Evolutionary conservation across 1,140 invertebrate genomes (phyloP), one percentile per base, ranked within the genome.

Genomic region (Pseudobourletiella spinata): DNA sequence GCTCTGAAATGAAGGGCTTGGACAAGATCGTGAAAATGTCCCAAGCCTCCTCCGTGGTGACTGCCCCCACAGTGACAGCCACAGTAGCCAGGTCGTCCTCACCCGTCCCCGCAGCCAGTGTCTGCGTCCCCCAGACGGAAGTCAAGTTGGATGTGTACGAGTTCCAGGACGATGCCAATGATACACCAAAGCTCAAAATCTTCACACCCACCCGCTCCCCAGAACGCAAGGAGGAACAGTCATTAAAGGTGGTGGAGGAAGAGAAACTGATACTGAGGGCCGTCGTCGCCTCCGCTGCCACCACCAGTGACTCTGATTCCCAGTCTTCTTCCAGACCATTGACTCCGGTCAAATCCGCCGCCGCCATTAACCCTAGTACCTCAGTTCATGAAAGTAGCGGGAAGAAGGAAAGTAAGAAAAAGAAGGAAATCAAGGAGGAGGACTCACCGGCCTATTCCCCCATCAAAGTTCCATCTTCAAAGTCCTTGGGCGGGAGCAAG

Each of bases 1-100:
- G 87, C 65, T 88, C 86, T 0, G 88, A 91, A 73, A 72, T 90
- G 0, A 91, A 90, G 74, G 87, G 87, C 22, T 82, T 89, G 28
- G 81, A 82, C 55, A 84, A 83, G 71, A 78, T 80, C 4, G 76
- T 82, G 0, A 82, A 71, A 58, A n/a, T 28, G 0, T 16, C 46
- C 1, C 14, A 22, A 61, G 18, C 32, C 25, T 24, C 16, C 3
- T 2, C 15, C 18, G 24, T 2, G 22, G 3, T 44, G 25, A 48
- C 57, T 32, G 30, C 44, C 18, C 6, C n/a, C 3, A 20, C 18
- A 29, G 25, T 15, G 15, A 43, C 24, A 18, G 16, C 39, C 1
- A 18, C 58, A 4, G 22, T 29, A 28, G 39, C 52, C 15, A 39
- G 24, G 1, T 28, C 46, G 18, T 25, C 51, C 1, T 18, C 30